phyloP scores from a whole-genome alignment of 2,113 vertebrate species.

The Thermophis baileyi region DNA sequence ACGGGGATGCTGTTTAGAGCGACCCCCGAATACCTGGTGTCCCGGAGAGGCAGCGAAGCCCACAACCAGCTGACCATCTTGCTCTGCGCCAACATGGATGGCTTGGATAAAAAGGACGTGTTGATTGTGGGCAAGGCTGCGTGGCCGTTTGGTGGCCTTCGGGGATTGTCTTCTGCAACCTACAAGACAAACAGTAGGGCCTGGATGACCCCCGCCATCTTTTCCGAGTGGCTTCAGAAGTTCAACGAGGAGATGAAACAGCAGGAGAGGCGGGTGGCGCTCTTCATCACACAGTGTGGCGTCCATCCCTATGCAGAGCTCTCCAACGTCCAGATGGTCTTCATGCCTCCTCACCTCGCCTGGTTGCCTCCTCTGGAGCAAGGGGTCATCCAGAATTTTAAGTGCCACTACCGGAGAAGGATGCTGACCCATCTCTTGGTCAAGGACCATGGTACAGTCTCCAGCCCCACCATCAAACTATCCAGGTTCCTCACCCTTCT shows the following conservation, averaged over 20 bases:
- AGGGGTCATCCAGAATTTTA: slow-evolving; percentile 29
- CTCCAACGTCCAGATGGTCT: slow-evolving; percentile 40
- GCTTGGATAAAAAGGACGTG: slow-evolving; percentile 37
- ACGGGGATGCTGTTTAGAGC: not conserved
- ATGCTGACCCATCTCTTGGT: slow-evolving; percentile 48
- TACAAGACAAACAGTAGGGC: slow-evolving; percentile 2
- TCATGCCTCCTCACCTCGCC: rapidly evolving
- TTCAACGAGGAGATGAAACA: slow-evolving; percentile 34
- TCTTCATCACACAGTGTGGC: slow-evolving; percentile 20
- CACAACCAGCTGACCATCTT: slow-evolving; percentile 19
- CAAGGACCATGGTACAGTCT: slow-evolving; percentile 10
- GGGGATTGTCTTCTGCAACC: slow-evolving; percentile 35
- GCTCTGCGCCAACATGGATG: slow-evolving; percentile 50
- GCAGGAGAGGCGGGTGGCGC: slow-evolving; percentile 16
- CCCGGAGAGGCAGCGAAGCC: rapidly evolving
- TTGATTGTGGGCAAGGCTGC: slow-evolving; percentile 33
- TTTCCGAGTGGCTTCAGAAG: slow-evolving; percentile 44
- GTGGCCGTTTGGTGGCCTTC: not conserved
- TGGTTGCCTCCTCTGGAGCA: slow-evolving; percentile 35
- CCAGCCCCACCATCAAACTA: not conserved
- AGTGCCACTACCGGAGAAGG: slow-evolving; percentile 51
- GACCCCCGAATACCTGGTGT: rapidly evolving
- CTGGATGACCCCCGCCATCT: not conserved
- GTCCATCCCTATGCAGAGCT: slow-evolving; percentile 35
- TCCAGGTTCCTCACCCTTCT: slow-evolving; percentile 8